Percentiles rank a stretch among this genome's conserved stretches.
Evolutionary conservation across 2,113 vertebrate species (phyloP).

Genomic region (Bubalus kerabau): DNA sequence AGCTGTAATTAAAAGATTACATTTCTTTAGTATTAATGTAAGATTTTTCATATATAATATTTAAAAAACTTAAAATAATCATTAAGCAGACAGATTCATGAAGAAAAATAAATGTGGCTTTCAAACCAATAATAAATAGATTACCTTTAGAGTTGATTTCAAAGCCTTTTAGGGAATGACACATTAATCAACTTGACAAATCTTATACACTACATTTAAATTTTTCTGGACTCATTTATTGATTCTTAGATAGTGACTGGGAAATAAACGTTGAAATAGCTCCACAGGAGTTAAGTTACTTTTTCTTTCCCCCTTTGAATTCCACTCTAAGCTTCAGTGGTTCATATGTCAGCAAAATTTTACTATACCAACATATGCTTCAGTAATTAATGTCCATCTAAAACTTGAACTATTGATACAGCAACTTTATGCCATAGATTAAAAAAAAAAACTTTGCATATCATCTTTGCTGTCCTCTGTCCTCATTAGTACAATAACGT

Average conservation of each 20-base stretch:
- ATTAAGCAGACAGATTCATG: slow-evolving; percentile 11
- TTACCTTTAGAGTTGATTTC: not conserved
- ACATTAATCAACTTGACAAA: slow-evolving; percentile 48
- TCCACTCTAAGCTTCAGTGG: not conserved
- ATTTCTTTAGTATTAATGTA: not conserved
- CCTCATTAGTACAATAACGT: not conserved
- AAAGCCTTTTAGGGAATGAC: not conserved
- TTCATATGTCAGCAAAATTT: not conserved
- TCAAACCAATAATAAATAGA: not conserved
- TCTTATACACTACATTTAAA: not conserved
- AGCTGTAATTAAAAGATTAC: not conserved
- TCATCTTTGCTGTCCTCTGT: not conserved
- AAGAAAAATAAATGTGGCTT: slow-evolving; percentile 5
- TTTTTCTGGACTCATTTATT: slow-evolving; percentile 49
- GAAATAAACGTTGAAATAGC: slow-evolving; percentile 31
- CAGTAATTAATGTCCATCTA: not conserved
- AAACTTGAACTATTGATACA: not conserved
- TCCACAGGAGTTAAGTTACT: not conserved
- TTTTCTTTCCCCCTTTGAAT: not conserved
- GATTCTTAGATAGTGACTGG: slow-evolving; percentile 29
- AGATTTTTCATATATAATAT: not conserved
- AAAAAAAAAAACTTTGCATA: not conserved
- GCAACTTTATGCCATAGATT: not conserved
- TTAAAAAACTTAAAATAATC: not conserved
- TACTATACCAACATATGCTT: not conserved